Evolutionary conservation across 2,888 invertebrate species (phyloP).

Genomic region (Eupithecia abbreviata): DNA sequence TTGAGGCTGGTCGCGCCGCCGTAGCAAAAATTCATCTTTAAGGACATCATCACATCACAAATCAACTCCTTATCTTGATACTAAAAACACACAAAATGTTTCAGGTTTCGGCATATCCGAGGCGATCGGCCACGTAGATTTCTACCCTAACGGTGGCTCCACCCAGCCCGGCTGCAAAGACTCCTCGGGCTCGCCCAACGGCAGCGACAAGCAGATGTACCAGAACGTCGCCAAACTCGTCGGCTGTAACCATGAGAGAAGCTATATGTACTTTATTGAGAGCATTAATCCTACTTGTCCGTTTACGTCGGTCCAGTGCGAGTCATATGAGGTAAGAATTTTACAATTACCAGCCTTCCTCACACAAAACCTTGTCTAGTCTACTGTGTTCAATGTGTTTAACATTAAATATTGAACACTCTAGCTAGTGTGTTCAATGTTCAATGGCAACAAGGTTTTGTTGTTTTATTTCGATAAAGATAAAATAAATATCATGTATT

Average conservation of each 20-base stretch:
- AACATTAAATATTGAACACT: too few relatives aligned
- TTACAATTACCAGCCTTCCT: background rate
- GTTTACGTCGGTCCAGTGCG: slow-evolving; percentile 90
- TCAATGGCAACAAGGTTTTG: too few relatives aligned
- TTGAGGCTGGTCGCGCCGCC: too few relatives aligned
- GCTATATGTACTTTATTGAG: slow-evolving; percentile 92
- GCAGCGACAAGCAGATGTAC: slow-evolving; percentile 60
- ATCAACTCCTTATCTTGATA: too few relatives aligned
- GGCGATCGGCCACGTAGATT: slow-evolving; percentile 94
- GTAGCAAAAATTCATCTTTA: too few relatives aligned
- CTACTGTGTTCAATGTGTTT: too few relatives aligned
- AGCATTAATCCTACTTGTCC: slow-evolving; percentile 91
- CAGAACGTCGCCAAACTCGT: slow-evolving; percentile 86
- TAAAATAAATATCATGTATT: too few relatives aligned
- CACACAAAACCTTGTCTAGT: too few relatives aligned
- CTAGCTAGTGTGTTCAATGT: too few relatives aligned
- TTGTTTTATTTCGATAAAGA: too few relatives aligned
- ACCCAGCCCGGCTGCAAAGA: slow-evolving; percentile 83
- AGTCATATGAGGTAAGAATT: slow-evolving; percentile 87
- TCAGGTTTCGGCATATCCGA: slow-evolving; percentile 90
- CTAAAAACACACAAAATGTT: background rate
- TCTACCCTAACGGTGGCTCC: slow-evolving; percentile 95
- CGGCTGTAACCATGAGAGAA: slow-evolving; percentile 94
- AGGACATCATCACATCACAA: too few relatives aligned
- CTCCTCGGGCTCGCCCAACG: slow-evolving; percentile 46